Evolutionary conservation across 2,888 invertebrate genomes (phyloP).

Genomic region (Allolobophora icterica): DNA sequence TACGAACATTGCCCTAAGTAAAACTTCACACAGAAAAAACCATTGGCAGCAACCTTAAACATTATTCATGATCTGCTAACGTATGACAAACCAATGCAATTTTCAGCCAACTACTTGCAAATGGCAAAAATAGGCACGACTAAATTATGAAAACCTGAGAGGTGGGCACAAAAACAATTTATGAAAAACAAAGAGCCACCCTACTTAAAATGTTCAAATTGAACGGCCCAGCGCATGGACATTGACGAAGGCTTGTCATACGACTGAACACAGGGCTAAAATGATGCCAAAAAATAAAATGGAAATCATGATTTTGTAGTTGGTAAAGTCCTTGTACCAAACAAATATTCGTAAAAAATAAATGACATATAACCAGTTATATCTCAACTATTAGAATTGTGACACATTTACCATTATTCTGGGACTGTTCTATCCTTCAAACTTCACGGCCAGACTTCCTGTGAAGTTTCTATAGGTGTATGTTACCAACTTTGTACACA

Average conservation of each 20-base stretch:
- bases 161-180: neutral
- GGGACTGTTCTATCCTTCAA: neutral
- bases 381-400: neutral
- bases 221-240: neutral
- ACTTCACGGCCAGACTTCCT: neutral
- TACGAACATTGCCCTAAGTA: neutral
- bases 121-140: neutral
- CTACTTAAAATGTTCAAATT: no score
- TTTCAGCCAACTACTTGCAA: constrained; percentile 8
- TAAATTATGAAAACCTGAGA: constrained; percentile 17
- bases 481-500: no score
- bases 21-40: neutral
- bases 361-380: neutral
- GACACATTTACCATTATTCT: neutral
- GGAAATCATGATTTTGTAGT: neutral
- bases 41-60: neutral
- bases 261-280: neutral
- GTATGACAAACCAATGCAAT: neutral
- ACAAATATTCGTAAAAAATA: neutral
- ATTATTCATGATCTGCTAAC: neutral
- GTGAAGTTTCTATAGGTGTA: no score
- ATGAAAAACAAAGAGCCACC: neutral
- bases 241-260: neutral
- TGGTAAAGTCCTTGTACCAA: neutral
- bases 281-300: neutral